Percentiles rank a stretch among this genome's conserved stretches.
phyloP scores from a whole-genome alignment of 37 sponge, comb jelly and placozoan genomes.

The Ephydatia muelleri region DNA sequence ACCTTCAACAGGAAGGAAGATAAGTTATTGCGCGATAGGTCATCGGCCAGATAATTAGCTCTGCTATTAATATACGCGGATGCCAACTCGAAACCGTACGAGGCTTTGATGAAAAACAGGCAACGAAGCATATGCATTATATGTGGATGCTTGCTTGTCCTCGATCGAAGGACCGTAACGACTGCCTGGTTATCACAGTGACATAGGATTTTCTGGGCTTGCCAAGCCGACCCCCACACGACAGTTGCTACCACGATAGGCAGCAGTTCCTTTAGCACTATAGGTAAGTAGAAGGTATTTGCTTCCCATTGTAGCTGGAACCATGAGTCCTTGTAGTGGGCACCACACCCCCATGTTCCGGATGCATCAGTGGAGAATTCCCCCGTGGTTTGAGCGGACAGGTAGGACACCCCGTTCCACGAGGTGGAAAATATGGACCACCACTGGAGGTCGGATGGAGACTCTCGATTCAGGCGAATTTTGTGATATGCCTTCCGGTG shows the following conservation, averaged over 20 bases:
- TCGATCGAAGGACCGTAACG: not conserved
- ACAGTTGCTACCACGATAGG: not conserved
- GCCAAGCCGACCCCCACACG: not conserved
- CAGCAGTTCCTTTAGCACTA: not conserved
- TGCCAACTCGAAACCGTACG: not conserved
- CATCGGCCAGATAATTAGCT: slow-evolving; percentile 11
- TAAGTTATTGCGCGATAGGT: too few relatives aligned
- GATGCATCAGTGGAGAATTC: slow-evolving; percentile 29
- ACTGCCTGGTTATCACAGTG: slow-evolving; percentile 7
- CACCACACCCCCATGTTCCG: slow-evolving; percentile 1
- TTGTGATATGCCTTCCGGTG: slow-evolving; percentile 20
- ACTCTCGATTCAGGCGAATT: slow-evolving; percentile 46
- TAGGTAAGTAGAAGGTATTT: not conserved
- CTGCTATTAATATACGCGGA: not conserved
- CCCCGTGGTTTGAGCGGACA: too few relatives aligned
- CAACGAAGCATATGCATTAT: slow-evolving; percentile 14
- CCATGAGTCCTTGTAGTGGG: slow-evolving; percentile 8
- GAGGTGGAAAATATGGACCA: not conserved
- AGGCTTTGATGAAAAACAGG: slow-evolving; percentile 8
- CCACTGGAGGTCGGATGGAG: slow-evolving; percentile 20
- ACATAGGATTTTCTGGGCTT: slow-evolving; percentile 1
- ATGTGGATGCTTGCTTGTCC: not conserved
- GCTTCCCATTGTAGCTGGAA: not conserved
- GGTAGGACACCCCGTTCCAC: slow-evolving; percentile 49
- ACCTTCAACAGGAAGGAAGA: slow-evolving; percentile 7